A percentile compares a stretch with the other conserved stretches of the same genome.
phyloP scores from a whole-genome alignment of 2,888 invertebrate genomes.

The Drosophila borborema region DNA sequence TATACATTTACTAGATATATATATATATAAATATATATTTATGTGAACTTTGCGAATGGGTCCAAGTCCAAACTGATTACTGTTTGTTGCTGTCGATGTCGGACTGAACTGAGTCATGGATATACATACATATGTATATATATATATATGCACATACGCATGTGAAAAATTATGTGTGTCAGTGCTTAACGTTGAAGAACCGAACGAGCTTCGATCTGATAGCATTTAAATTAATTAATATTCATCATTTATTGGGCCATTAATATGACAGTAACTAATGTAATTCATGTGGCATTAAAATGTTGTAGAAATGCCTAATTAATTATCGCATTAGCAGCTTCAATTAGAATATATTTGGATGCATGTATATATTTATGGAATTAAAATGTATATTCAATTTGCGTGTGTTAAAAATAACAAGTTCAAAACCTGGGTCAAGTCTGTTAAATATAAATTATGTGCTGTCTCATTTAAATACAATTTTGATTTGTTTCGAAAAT shows the following conservation, averaged over 20 bases:
- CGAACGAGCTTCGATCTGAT: conserved; percentile 2
- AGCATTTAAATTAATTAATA: conserved; percentile 10
- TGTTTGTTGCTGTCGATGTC: conserved; percentile 12
- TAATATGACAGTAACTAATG: conserved; percentile 7
- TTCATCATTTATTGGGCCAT: conserved; percentile 20
- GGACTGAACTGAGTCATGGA: conserved; percentile 8
- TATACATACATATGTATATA: neutral
- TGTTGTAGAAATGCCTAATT: conserved; percentile 4
- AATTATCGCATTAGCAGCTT: conserved; percentile 2
- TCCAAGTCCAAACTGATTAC: conserved; percentile 21
- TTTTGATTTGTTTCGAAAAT: neutral
- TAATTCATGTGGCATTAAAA: neutral
- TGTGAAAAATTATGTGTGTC: conserved; percentile 2
- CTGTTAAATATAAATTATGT: neutral
- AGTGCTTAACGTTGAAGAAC: conserved; percentile 2
- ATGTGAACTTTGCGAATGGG: conserved; percentile 9
- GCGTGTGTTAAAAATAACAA: conserved; percentile 8
- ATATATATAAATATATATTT: neutral
- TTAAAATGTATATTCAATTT: neutral
- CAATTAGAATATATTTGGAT: conserved; percentile 10
- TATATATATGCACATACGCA: neutral
- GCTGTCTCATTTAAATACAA: neutral
- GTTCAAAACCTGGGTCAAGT: conserved; percentile 25
- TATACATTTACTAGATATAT: neutral
- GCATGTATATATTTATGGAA: neutral